Conservation (phyloP, 2,113 vertebrate species). For the Neogale vison region DNA sequence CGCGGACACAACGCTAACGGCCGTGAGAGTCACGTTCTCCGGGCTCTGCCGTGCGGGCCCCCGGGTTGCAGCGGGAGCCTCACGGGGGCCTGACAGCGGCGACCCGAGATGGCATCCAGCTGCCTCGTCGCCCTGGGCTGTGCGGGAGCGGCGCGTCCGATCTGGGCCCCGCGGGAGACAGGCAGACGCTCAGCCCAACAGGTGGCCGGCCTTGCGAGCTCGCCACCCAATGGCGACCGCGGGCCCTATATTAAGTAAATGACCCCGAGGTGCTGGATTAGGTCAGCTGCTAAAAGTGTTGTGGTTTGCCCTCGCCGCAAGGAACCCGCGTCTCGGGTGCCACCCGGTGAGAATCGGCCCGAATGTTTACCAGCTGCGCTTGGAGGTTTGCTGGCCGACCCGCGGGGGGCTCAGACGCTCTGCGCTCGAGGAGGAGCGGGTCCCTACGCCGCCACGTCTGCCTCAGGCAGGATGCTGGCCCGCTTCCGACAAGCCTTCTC, state of each 20-base stretch:
- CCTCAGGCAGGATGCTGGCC: slow-evolving; percentile 35
- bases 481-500: slow-evolving; percentile 57
- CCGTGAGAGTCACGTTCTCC: rapidly evolving
- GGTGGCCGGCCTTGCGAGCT: not conserved
- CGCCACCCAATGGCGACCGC: not conserved
- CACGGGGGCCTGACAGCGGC: rapidly evolving
- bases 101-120: rapidly evolving
- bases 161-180: not conserved
- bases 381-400: not conserved
- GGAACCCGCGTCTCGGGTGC: not conserved
- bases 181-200: not conserved
- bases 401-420: not conserved
- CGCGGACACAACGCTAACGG: rapidly evolving
- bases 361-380: not conserved
- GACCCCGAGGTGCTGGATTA: not conserved
- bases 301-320: not conserved
- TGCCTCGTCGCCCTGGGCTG: not conserved
- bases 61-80: rapidly evolving
- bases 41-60: not conserved
- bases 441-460: rapidly evolving
- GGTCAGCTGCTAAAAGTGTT: slow-evolving; percentile 61
- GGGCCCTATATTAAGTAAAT: slow-evolving; percentile 65
- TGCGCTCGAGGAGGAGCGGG: not conserved
- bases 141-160: rapidly evolving
- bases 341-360: rapidly evolving